Evolutionary conservation across 2,113 vertebrate genomes (phyloP), one percentile per base, ranked within the genome.

Genomic region (Glaucomys volans): DNA sequence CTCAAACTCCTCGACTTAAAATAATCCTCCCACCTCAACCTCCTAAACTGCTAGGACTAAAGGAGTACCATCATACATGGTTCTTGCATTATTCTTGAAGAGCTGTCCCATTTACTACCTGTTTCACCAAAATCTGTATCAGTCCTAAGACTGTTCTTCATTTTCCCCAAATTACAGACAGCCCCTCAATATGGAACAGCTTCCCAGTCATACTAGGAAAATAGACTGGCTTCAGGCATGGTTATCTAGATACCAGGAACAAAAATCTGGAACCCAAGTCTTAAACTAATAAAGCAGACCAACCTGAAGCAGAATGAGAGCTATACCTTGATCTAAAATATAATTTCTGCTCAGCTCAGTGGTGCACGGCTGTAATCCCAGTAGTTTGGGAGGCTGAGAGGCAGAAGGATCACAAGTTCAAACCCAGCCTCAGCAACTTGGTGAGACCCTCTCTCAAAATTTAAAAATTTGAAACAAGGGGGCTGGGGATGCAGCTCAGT

Each of bases 121-220:
- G 12, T 92, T 87, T 82, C 82, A 76, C 74, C 24, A 47, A 90
- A 79, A 90, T 28, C 81, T 71, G 28, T 44, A 88, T 80, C 75
- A 69, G 40, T 37, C 52, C 35, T 90, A 96, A 8, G 4, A 5
- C 20, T 54, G 5, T 74, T 64, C 74, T 18, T 35, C 28, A 59
- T 67, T 74, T 57, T 52, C 71, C 57, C 66, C 54, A 24, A 67
- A 85, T 83, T 26, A 74, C 1, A 87, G 47, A 74, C 1, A 87
- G 47, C 11, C 26, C 75, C 42, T 16, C 47, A 86, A n/a, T 6
- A 44, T 1, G 9, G 30, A 75, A 52, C 2, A 64, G 40, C 20
- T 67, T 76, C 52, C n/a, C 35, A 17, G 28, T 54, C 54, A 62
- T 16, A 67, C 8, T 2, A 42, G 28, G 8, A 62, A 8, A 72